These are phyloP conservation scores for Verasper variegatus DNA, from an alignment of 2,113 vertebrate genomes.

Conservation along the genomic window DNA sequence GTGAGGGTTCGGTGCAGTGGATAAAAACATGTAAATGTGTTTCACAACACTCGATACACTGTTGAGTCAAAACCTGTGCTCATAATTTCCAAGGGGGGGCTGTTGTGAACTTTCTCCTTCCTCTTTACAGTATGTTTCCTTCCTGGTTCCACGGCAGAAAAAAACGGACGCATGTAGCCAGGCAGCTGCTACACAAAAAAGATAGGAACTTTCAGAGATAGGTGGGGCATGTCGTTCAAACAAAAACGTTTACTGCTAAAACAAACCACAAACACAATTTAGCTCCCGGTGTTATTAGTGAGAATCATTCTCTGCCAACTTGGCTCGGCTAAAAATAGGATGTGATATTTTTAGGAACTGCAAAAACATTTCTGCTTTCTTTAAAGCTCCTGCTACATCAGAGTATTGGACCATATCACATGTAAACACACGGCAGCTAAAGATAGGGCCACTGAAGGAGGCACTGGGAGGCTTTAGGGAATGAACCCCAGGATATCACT, in stretches of 20 bases:
- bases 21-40: too few relatives aligned
- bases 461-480: neutral
- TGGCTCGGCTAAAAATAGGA: neutral
- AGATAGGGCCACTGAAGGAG: slow-evolving; percentile 12
- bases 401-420: neutral
- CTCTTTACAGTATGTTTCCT: slow-evolving; percentile 70
- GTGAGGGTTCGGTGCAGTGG: slow-evolving; percentile 9
- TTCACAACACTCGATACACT: too few relatives aligned
- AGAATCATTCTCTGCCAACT: neutral
- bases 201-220: slow-evolving; percentile 32
- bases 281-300: neutral
- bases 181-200: slow-evolving; percentile 23
- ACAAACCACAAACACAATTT: neutral
- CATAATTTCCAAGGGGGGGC: slow-evolving; percentile 14
- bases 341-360: neutral
- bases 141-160: slow-evolving; percentile 56
- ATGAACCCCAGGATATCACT: slow-evolving; percentile 17
- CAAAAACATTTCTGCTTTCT: slow-evolving; percentile 26
- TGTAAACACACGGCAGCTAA: neutral
- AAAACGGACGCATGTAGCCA: slow-evolving; percentile 50
- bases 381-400: neutral
- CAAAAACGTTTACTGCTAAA: neutral
- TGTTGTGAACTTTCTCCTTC: slow-evolving; percentile 72
- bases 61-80: too few relatives aligned
- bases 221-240: slow-evolving; percentile 16